These are phyloP conservation scores for Orbicella faveolata DNA, from an alignment of 64 coral and sea anemone species.

Conservation along the genomic window DNA sequence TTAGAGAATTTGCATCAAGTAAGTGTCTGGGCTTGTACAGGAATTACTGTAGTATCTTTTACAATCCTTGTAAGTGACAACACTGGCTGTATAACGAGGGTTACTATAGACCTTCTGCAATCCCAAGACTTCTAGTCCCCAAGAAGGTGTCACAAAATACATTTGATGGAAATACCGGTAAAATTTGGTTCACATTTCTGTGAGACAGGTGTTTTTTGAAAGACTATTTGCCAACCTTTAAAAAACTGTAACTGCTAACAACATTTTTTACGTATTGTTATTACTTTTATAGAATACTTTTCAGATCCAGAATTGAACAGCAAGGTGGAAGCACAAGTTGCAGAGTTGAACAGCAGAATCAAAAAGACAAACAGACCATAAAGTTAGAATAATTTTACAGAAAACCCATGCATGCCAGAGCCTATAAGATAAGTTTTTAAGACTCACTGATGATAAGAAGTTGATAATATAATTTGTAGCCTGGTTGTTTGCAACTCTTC, in stretches of 20 bases:
- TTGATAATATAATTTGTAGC: neutral
- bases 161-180: too few relatives aligned
- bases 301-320: conserved; percentile 44
- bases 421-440: neutral
- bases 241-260: neutral
- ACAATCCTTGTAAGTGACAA: too few relatives aligned
- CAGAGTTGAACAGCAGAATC: conserved; percentile 49
- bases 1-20: conserved; percentile 86
- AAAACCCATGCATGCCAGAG: neutral
- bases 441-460: neutral
- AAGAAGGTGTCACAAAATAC: too few relatives aligned
- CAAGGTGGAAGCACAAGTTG: conserved; percentile 64
- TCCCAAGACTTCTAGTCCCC: too few relatives aligned
- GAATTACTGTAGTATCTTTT: neutral
- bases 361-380: conserved; percentile 38
- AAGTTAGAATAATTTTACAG: neutral
- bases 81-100: too few relatives aligned
- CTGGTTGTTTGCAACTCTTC: neutral
- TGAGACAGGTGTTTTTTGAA: too few relatives aligned
- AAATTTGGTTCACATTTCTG: too few relatives aligned
- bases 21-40: conserved; percentile 12
- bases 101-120: too few relatives aligned
- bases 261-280: neutral
- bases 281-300: conserved; percentile 58
- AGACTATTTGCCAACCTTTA: neutral